phyloP scores from a whole-genome alignment of 2,113 vertebrate species.

The Pipra filicauda region DNA sequence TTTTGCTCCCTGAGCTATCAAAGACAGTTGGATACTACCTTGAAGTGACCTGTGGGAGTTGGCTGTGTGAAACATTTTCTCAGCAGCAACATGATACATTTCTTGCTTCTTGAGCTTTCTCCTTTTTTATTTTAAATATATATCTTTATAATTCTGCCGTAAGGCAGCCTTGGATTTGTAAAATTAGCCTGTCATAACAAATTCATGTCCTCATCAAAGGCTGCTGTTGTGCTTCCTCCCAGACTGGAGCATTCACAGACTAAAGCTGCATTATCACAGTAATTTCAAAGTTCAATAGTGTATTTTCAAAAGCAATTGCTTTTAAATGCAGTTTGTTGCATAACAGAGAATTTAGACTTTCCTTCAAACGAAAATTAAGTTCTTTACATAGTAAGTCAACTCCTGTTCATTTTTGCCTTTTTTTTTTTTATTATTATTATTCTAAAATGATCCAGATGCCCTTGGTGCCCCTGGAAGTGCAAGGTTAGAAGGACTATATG shows the following conservation, averaged over 20 bases:
- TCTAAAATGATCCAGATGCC: not conserved
- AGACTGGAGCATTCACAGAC: conserved; percentile 26
- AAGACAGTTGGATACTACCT: not conserved
- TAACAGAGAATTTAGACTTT: conserved; percentile 40
- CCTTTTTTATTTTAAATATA: not conserved
- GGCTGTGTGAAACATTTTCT: not conserved
- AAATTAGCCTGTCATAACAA: conserved; percentile 70
- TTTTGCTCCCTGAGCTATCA: not conserved
- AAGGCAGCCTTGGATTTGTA: conserved; percentile 56
- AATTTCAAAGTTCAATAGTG: conserved; percentile 53
- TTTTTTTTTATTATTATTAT: not conserved
- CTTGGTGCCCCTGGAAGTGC: not conserved
- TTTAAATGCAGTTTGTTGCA: conserved; percentile 50
- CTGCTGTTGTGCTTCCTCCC: conserved; percentile 44
- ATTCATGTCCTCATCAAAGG: conserved; percentile 68
- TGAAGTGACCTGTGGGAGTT: conserved; percentile 15
- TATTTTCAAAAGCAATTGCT: conserved; percentile 58
- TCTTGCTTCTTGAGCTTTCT: not conserved
- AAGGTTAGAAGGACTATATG: not conserved
- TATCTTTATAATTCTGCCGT: conserved; percentile 49
- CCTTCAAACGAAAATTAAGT: conserved; percentile 37
- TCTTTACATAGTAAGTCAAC: conserved; percentile 27
- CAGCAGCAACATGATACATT: not conserved
- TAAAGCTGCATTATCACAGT: conserved; percentile 41
- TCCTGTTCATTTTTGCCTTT: not conserved